A percentile compares a stretch with the other conserved stretches of the same genome.
These are phyloP conservation scores for Taenioides sp. DNA, from an alignment of 2,797 vertebrate genomes.

Conservation along the genomic window DNA sequence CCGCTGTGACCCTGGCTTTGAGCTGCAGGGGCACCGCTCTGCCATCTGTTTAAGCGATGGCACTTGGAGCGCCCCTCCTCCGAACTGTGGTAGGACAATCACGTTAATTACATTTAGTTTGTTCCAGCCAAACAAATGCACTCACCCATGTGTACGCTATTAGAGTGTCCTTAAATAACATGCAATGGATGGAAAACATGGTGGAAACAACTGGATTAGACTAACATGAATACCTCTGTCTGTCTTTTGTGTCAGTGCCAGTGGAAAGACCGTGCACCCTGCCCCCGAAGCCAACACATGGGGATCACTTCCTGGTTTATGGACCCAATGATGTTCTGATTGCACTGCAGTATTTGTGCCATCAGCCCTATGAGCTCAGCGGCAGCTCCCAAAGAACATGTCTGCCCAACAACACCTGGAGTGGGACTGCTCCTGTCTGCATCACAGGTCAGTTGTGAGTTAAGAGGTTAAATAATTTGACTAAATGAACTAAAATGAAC, in stretches of 20 bases:
- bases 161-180: constrained; percentile 24
- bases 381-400: constrained; percentile 89
- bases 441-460: constrained; percentile 82
- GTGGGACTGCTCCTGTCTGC: constrained; percentile 88
- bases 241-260: constrained; percentile 73
- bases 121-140: constrained; percentile 3
- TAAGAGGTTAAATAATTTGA: background rate
- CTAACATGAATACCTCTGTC: constrained; percentile 21
- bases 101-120: constrained; percentile 8
- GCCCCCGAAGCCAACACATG: constrained; percentile 85
- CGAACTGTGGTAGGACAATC: constrained; percentile 83
- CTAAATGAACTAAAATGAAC: background rate
- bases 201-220: constrained; percentile 19
- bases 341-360: constrained; percentile 88
- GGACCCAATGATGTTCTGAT: constrained; percentile 87
- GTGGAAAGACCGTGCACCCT: constrained; percentile 85
- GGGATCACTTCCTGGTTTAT: constrained; percentile 89
- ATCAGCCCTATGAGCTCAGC: constrained; percentile 87
- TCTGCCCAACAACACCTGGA: constrained; percentile 88
- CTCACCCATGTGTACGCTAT: constrained; percentile 16
- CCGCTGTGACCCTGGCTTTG: constrained; percentile 83
- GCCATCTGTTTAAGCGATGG: constrained; percentile 85
- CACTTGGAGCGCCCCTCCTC: constrained; percentile 78
- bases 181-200: constrained; percentile 7
- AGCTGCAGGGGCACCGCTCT: constrained; percentile 75